Evolutionary conservation across 2,888 invertebrate genomes (phyloP).

Genomic region (Acanthosepion pharaonis): DNA sequence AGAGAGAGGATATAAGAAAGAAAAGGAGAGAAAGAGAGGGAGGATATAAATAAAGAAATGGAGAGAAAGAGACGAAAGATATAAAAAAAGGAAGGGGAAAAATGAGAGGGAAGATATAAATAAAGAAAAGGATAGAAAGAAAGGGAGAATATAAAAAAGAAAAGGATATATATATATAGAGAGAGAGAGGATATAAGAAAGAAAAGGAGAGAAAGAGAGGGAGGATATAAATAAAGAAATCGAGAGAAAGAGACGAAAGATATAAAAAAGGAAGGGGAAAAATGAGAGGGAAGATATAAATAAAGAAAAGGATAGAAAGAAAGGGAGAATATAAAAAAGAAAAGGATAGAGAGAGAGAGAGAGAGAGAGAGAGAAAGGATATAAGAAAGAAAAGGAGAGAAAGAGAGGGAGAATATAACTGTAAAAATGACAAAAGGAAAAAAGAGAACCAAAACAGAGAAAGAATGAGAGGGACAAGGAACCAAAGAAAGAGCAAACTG

Average conservation of each 20-base stretch:
- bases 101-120: not conserved
- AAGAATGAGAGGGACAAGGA: not conserved
- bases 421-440: not conserved
- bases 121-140: not conserved
- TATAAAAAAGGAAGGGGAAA: not conserved
- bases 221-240: too few relatives aligned
- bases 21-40: too few relatives aligned
- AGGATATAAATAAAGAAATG: too few relatives aligned
- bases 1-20: not conserved
- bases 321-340: not conserved
- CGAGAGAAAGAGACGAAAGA: too few relatives aligned
- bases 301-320: not conserved
- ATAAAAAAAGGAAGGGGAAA: not conserved
- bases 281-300: not conserved
- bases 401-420: not conserved
- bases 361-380: too few relatives aligned
- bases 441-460: not conserved
- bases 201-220: not conserved
- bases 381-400: not conserved
- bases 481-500: not conserved
- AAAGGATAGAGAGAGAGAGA: not conserved
- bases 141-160: not conserved
- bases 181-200: not conserved
- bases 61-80: too few relatives aligned
- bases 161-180: not conserved